A percentile compares a stretch with the other conserved stretches of the same genome.
Evolutionary conservation across 1,140 invertebrate genomes (phyloP).

Genomic region (Bradynema listronoti): DNA sequence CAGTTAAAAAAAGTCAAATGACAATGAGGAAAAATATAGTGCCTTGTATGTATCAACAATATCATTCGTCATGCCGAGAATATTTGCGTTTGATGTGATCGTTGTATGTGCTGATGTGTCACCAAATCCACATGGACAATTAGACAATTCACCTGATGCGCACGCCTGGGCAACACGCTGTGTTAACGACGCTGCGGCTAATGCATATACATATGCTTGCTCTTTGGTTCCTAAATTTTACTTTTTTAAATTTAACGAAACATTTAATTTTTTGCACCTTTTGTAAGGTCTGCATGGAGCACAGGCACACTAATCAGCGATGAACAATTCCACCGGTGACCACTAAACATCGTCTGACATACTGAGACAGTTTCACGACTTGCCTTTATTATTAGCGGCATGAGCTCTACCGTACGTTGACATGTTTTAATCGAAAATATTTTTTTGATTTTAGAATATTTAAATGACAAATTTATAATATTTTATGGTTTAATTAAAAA

Average conservation of each 20-base stretch:
- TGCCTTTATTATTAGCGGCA: conserved; percentile 70
- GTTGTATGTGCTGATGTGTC: conserved; percentile 62
- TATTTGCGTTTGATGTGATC: too few relatives aligned
- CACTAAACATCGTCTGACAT: conserved; percentile 69
- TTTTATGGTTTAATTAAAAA: too few relatives aligned
- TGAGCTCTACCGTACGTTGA: conserved; percentile 70
- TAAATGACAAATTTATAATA: too few relatives aligned
- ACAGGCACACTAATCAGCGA: conserved; percentile 69
- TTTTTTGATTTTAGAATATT: too few relatives aligned
- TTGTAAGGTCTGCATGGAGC: conserved; percentile 73
- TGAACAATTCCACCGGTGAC: conserved; percentile 77
- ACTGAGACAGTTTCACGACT: conserved; percentile 66
- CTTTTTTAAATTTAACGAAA: conserved; percentile 28
- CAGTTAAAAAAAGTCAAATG: not conserved
- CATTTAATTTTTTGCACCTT: conserved; percentile 63
- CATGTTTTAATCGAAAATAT: too few relatives aligned
- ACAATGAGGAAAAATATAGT: conserved; percentile 40
- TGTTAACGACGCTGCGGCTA: conserved; percentile 69
- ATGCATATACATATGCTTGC: conserved; percentile 71
- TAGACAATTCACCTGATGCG: conserved; percentile 65
- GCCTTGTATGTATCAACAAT: conserved; percentile 64
- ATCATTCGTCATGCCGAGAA: too few relatives aligned
- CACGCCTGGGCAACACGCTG: conserved; percentile 71
- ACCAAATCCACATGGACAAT: conserved; percentile 67
- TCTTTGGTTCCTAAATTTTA: conserved; percentile 69